Base-by-base conservation (phyloP, 2,888 invertebrate species). In the Baccha elongata region DNA sequence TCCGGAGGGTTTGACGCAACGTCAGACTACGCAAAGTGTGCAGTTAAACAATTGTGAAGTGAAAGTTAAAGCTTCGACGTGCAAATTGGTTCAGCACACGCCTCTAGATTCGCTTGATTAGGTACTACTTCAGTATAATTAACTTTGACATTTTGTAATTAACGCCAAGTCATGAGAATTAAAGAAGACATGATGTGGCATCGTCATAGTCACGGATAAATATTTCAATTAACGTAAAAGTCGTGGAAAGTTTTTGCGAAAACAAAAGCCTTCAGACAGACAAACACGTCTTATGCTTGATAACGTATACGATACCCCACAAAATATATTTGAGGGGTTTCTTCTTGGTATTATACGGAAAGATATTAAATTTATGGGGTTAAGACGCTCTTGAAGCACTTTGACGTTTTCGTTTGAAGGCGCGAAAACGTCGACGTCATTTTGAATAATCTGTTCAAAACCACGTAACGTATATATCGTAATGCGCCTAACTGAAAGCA, bases 191-290 rank as follows among this genome's bases (percentile, higher is more conserved):
- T 26, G 37, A 60, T 62, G 44, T 26, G 60, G 29, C 26, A 42
- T 26, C 15, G 5, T 29, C 35, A 8, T 40, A 58, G n/a, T 64
- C 21, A 32, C 50, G 67, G 58, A 48, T 79, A 65, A 69, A 69
- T 80, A 58, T 81, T 60, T 58, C 75, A 71, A 81, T 75, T 75
- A 75, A 60, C 60, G 23, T 29, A 19, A 35, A 21, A 21, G 55
- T 40, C 32, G 29, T 35, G 37, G 29, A 40, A 53, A 46, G 76
- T 40, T 40, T 37, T 53, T 29, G 13, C 13, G 13, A 48, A 62
- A 64, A 58, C 55, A 55, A 58, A 40, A 35, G 19, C 42, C n/a
- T n/a, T n/a, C 19, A 17, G 17, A 17, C 42, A 46, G 29, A 60
- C 42, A 29, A 48, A 32, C n/a, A 40, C 15, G 40, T 11, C 4